Evolutionary conservation across 2,797 vertebrate genomes (phyloP).

Genomic region (Selene dorsalis): DNA sequence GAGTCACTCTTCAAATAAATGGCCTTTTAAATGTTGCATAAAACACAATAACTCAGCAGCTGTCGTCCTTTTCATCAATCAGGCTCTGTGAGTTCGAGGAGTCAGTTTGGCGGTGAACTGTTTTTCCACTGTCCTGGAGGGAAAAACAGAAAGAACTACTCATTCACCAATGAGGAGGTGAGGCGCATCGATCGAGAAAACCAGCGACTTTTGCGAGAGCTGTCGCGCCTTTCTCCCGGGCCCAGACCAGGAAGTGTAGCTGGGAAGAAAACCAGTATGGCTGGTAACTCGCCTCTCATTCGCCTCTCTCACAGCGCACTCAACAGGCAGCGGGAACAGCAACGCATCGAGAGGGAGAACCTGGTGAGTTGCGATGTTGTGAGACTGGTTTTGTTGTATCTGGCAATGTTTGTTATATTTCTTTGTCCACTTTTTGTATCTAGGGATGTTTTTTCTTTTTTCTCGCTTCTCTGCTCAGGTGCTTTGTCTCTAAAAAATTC

Average conservation of each 20-base stretch:
- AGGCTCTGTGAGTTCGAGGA: slow-evolving; percentile 86
- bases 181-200: slow-evolving; percentile 92
- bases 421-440: neutral
- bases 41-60: slow-evolving; percentile 1
- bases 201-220: slow-evolving; percentile 90
- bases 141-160: slow-evolving; percentile 89
- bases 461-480: neutral
- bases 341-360: slow-evolving; percentile 94
- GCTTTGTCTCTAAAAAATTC: neutral
- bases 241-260: slow-evolving; percentile 74
- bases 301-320: slow-evolving; percentile 88
- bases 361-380: slow-evolving; percentile 84
- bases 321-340: slow-evolving; percentile 92
- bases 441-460: neutral
- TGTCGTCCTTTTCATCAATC: slow-evolving; percentile 14
- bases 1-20: neutral
- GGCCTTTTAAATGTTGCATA: neutral
- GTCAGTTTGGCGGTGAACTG: slow-evolving; percentile 78
- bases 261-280: slow-evolving; percentile 49
- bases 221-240: slow-evolving; percentile 84
- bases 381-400: no score
- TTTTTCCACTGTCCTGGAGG: slow-evolving; percentile 74
- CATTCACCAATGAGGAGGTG: slow-evolving; percentile 91
- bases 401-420: neutral
- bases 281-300: slow-evolving; percentile 33